Evolutionary conservation across 1,140 invertebrate species (phyloP), one percentile per base, ranked within the genome.

Genomic region (Stegodyphus dumicola): DNA sequence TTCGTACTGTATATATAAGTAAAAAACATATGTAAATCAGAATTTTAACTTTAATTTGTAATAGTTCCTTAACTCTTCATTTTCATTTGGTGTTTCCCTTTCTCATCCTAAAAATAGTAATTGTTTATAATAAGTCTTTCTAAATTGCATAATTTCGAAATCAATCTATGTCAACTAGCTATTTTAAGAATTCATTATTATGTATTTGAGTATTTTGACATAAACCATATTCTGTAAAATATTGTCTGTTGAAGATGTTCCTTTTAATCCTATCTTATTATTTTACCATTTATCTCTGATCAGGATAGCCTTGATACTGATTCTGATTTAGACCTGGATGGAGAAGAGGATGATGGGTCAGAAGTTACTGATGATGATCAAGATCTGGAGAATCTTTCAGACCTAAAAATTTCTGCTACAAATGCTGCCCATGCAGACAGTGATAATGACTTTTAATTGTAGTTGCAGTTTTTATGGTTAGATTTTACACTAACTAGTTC

Each of bases 251-350:
- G 54, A 51, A 48, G 17, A 49, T 76, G 83, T 85, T 0, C 49
- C 7, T 86, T 0, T 69, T 64, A 74, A 76, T 54, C 75, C 18
- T 48, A 49, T 51, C 56, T 60, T 5, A 60, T 60, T 60, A 60
- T 9, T n/a, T 60, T 60, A 10, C 5, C 5, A 5, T 60, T 3
- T 33, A 60, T 60, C 67, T 52, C n/a, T 80, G 66, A 18, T 54
- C 52, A 86, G 85, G 86, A 87, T 74, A 91, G 90, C 4, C 80
- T 92, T 0, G 92, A 92, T 67, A 91, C 91, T 60, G 92, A 92
- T 81, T 92, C 91, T 10, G 92, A 92, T 88, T 89, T 92, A 67
- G 89, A 92, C 60, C 91, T 92, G 18, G 92, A 92, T 81, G 91
- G 91, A 48, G 88, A 88, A 76, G 87, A 79, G 77, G 88, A 87